Evolutionary conservation across 2,888 invertebrate genomes (phyloP).

Genomic region (Mimachlamys varia): DNA sequence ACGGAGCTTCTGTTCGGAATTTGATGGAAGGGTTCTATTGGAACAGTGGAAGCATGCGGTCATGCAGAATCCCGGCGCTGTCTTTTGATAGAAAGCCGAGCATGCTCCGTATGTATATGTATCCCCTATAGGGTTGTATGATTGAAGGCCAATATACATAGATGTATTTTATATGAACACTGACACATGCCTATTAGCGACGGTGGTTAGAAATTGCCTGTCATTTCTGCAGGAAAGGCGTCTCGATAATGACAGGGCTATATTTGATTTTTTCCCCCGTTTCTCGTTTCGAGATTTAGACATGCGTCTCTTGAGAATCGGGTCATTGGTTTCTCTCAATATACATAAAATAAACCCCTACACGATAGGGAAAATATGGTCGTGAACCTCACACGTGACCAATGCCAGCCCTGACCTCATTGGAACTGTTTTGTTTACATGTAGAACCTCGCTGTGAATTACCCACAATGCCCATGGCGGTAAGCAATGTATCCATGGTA

Average conservation of each 20-base stretch:
- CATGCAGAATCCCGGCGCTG: background rate
- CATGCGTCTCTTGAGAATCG: background rate
- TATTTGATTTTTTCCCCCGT: slow-evolving; percentile 16
- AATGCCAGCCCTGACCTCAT: background rate
- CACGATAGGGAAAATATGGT: background rate
- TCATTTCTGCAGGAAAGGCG: background rate
- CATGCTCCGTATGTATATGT: background rate
- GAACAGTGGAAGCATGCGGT: background rate
- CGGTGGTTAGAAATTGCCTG: background rate
- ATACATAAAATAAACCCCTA: background rate
- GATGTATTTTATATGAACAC: background rate
- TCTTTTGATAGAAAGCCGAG: background rate
- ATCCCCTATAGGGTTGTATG: background rate
- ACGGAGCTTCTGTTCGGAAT: background rate
- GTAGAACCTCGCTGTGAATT: background rate
- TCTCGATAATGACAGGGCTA: background rate
- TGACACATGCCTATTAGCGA: background rate
- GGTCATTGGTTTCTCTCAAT: background rate
- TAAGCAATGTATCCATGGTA: background rate
- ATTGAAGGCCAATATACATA: background rate
- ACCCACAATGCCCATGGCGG: background rate
- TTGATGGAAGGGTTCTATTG: slow-evolving; percentile 1
- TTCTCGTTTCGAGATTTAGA: background rate
- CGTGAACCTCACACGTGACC: background rate
- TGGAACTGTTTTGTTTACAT: background rate